Evolutionary conservation across 1,140 invertebrate genomes (phyloP), one percentile per base, ranked within the genome.

Genomic region (Macrosteles quadrilineatus): DNA sequence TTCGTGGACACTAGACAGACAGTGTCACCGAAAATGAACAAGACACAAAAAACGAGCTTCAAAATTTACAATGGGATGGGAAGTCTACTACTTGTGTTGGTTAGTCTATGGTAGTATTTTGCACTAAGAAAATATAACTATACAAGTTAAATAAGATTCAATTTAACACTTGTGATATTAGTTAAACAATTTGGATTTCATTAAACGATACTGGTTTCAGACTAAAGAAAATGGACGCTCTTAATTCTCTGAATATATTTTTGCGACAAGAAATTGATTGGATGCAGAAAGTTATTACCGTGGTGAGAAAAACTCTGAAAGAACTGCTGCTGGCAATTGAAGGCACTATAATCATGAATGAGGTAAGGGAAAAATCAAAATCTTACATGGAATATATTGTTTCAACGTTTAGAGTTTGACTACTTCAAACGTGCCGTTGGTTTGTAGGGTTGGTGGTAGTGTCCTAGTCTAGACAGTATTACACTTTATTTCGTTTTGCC

Each of bases 301-400:
- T 86, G 2, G 89, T 93, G 0, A 76, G 86, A n/a, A 73, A 72
- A 25, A 91, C 88, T 17, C 78, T 93, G 1, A 84, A 82, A 53
- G 90, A 93, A 78, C 80, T 93, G 11, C 81, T 91, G 55, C 80
- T 93, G 21, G 91, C 91, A 6, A 91, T 93, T 74, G 90, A 93
- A 76, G 91, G 91, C 40, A 86, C 90, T 0, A 93, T 93, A 70
- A 91, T 93, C 72, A 92, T 93, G 91, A 92, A 87, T 76, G 91
- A 93, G 78, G 87, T 87, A 73, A 27, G n/a, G n/a, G n/a, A n/a
- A n/a, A n/a, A n/a, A n/a, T n/a, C n/a, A n/a, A n/a, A n/a, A n/a
- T n/a, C n/a, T n/a, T n/a, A 74, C 36, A 67, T 64, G 50, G 21
- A 23, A 43, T 36, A 68, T 50, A 62, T 21, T 59, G 30, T 63